A percentile compares a stretch with the other conserved stretches of the same genome.
Conservation (phyloP, 2,113 vertebrate genomes). For the Oryzias melastigma region DNA sequence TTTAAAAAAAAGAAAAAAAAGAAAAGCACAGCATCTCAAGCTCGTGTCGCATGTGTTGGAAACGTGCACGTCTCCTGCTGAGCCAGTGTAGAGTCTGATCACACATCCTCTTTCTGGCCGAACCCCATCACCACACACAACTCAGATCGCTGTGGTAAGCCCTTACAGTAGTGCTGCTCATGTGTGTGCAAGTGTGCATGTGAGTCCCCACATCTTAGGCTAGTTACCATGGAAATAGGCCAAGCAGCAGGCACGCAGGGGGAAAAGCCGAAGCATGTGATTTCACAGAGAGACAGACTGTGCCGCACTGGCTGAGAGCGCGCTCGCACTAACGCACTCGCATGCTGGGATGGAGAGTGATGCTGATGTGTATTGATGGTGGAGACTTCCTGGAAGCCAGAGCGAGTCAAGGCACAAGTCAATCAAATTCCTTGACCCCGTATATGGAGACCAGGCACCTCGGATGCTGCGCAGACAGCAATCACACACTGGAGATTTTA, state of each 20-base stretch:
- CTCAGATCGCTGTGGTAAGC: conserved; percentile 43
- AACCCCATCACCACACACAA: conserved; percentile 57
- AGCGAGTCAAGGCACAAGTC: conserved; percentile 68
- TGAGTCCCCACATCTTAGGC: conserved; percentile 48
- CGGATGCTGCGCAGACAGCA: conserved; percentile 21
- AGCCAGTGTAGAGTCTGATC: conserved; percentile 63
- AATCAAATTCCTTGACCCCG: conserved; percentile 66
- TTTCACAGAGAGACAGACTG: conserved; percentile 62
- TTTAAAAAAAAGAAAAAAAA: conserved; percentile 56
- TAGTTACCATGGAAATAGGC: conserved; percentile 78
- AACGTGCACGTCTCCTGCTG: conserved; percentile 33
- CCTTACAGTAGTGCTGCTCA: conserved; percentile 28
- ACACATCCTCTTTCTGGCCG: conserved; percentile 65
- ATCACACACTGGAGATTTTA: conserved; percentile 24
- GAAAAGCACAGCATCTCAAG: conserved; percentile 45
- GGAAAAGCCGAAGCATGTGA: conserved; percentile 74
- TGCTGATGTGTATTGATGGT: conserved; percentile 73
- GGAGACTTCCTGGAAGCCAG: conserved; percentile 71
- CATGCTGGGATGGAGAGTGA: conserved; percentile 41
- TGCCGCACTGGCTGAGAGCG: conserved; percentile 52
- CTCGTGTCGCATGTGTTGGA: conserved; percentile 41
- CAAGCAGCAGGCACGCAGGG: conserved; percentile 72
- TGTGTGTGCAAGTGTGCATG: conserved; percentile 25
- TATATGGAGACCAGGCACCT: conserved; percentile 36
- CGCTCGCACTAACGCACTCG: conserved; percentile 17